Conservation (phyloP, 2,797 vertebrate genomes). For the Smutsia gigantea region DNA sequence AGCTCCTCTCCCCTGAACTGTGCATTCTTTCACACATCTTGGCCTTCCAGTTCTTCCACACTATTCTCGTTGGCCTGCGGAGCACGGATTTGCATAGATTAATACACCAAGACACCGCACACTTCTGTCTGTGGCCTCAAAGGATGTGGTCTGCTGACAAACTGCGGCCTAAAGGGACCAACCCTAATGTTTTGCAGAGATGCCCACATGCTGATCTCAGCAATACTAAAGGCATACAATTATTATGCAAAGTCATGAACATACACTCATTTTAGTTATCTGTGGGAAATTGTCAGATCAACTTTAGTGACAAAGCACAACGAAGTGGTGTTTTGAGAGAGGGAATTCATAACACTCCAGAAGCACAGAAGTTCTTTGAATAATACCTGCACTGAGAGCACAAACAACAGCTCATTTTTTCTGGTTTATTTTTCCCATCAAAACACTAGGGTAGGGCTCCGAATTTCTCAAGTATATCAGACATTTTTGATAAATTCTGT, state of each 20-base stretch:
- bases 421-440: slow-evolving; percentile 62
- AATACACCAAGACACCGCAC: slow-evolving; percentile 27
- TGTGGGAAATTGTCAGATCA: slow-evolving; percentile 65
- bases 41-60: not conserved
- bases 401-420: slow-evolving; percentile 66
- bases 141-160: slow-evolving; percentile 59
- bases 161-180: slow-evolving; percentile 40
- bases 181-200: slow-evolving; percentile 69
- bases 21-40: not conserved
- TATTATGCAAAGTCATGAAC: slow-evolving; percentile 75
- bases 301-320: slow-evolving; percentile 69
- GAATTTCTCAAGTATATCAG: slow-evolving; percentile 70
- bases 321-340: slow-evolving; percentile 65
- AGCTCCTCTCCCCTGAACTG: not conserved
- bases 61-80: slow-evolving; percentile 1
- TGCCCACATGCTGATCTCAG: slow-evolving; percentile 71
- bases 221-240: slow-evolving; percentile 72
- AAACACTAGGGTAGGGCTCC: slow-evolving; percentile 45
- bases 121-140: slow-evolving; percentile 44
- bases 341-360: slow-evolving; percentile 62
- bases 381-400: slow-evolving; percentile 59
- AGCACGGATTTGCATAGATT: slow-evolving; percentile 35
- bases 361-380: slow-evolving; percentile 68
- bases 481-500: slow-evolving; percentile 66
- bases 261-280: slow-evolving; percentile 61